Evolutionary conservation across 2,113 vertebrate genomes (phyloP).

Genomic region (Vulpes lagopus): DNA sequence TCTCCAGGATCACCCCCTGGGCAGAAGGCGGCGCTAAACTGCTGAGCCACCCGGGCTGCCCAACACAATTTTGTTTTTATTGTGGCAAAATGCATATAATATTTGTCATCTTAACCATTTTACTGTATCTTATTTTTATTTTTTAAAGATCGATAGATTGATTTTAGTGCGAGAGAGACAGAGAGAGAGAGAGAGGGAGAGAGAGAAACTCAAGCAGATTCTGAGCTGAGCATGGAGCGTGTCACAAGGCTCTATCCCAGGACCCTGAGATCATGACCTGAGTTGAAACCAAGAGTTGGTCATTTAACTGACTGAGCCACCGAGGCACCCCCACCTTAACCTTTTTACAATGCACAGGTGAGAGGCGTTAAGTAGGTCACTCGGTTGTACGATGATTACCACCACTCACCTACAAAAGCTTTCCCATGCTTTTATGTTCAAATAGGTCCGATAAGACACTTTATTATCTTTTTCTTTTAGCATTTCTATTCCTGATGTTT

Average conservation of each 20-base stretch:
- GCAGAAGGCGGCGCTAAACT: no score
- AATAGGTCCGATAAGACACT: background rate
- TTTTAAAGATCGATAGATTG: background rate
- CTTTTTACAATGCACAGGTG: fast-evolving
- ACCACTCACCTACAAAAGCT: background rate
- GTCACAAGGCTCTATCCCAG: background rate
- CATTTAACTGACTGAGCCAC: background rate
- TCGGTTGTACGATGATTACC: fast-evolving
- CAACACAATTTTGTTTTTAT: background rate
- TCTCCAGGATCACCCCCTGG: no score
- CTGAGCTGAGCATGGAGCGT: background rate
- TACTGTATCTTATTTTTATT: background rate
- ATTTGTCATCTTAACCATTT: background rate
- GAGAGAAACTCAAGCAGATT: background rate
- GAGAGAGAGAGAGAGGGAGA: background rate
- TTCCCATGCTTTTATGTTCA: no score
- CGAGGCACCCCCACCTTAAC: background rate
- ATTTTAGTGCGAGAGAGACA: background rate
- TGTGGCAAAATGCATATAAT: background rate
- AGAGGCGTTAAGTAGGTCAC: background rate
- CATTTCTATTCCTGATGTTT: background rate
- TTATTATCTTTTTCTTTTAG: background rate
- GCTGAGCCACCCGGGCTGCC: no score
- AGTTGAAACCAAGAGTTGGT: background rate
- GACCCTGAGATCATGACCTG: background rate